Conservation (phyloP, 2,113 vertebrate species). For the Tragelaphus scriptus region DNA sequence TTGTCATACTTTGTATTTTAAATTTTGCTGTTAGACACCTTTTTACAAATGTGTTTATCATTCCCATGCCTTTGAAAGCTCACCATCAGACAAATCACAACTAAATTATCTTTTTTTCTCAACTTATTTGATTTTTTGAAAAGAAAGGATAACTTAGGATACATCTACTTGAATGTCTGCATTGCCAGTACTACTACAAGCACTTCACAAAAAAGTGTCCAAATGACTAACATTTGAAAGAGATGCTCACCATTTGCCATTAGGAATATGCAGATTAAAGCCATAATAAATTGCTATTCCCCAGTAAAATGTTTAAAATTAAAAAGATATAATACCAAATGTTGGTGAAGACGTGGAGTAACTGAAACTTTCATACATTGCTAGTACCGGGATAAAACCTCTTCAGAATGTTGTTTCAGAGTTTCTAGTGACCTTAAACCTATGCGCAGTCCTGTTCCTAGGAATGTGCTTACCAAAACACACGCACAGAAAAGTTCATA, state of each 20-base stretch:
- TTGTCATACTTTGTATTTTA: neutral
- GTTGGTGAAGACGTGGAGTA: neutral
- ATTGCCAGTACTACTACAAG: neutral
- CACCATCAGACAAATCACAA: neutral
- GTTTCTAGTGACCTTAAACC: neutral
- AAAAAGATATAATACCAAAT: neutral
- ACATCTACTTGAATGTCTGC: neutral
- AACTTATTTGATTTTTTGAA: neutral
- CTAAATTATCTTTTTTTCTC: neutral
- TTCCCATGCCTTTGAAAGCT: neutral
- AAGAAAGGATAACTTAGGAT: neutral
- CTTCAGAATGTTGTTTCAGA: neutral
- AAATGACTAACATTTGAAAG: neutral
- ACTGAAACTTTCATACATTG: neutral
- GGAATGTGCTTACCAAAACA: neutral
- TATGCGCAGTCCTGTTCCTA: neutral
- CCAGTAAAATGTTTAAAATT: neutral
- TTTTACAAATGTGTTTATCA: neutral
- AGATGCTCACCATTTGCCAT: neutral
- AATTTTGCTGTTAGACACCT: neutral
- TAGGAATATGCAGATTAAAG: neutral
- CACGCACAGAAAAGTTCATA: neutral
- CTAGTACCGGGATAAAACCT: neutral
- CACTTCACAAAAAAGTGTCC: neutral
- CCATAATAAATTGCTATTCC: neutral